A percentile compares a stretch with the other conserved stretches of the same genome.
Conservation (phyloP, 2,113 vertebrate species). For the Cochlearius cochlearius region DNA sequence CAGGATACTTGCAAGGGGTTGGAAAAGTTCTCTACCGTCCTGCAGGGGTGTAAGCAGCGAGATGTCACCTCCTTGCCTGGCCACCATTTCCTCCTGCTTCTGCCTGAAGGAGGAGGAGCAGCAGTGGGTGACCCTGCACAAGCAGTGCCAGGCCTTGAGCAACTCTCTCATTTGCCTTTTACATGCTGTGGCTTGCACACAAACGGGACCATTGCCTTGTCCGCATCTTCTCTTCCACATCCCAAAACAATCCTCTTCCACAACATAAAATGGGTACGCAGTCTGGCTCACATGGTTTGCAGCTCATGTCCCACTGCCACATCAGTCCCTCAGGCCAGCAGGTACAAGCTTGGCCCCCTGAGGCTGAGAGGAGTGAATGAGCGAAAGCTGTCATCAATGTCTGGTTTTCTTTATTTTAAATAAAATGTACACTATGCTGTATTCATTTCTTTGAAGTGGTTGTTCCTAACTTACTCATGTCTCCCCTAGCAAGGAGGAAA, state of each 20-base stretch:
- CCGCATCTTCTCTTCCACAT: not conserved
- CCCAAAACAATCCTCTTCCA: not conserved
- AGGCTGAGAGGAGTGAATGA: not conserved
- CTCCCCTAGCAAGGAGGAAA: not conserved
- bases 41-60: not conserved
- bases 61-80: not conserved
- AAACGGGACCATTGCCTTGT: not conserved
- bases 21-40: not conserved
- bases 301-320: not conserved
- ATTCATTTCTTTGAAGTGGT: constrained; percentile 2
- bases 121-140: not conserved
- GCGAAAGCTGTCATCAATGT: not conserved
- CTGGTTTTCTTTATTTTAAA: not conserved
- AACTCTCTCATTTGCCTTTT: not conserved
- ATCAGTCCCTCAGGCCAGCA: not conserved
- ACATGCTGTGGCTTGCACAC: not conserved
- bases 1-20: not conserved
- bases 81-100: not conserved
- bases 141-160: not conserved
- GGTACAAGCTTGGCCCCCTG: not conserved
- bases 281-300: rapidly evolving
- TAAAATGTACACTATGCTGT: not conserved
- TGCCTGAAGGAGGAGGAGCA: not conserved
- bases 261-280: rapidly evolving
- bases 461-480: not conserved